Conservation (phyloP, 1,140 invertebrate species). For the Drosophila sproati region DNA sequence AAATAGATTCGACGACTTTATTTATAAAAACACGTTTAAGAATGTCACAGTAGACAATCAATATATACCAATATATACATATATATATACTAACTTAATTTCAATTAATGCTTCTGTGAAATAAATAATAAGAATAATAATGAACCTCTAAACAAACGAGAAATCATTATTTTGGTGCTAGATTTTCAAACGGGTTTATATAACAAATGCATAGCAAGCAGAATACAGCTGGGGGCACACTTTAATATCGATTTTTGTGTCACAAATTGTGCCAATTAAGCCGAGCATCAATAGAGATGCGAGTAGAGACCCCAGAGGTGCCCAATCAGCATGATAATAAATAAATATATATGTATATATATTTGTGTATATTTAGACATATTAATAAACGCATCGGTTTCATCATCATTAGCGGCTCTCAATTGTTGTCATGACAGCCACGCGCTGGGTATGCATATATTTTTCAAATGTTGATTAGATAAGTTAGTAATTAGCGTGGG, state of each 20-base stretch:
- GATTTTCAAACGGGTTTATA: too few species aligned
- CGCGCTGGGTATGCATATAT: conserved; percentile 43
- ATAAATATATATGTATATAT: neutral
- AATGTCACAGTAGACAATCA: too few species aligned
- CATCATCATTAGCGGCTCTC: conserved; percentile 41
- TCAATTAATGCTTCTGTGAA: too few species aligned
- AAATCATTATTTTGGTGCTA: too few species aligned
- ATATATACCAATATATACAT: too few species aligned
- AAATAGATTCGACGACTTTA: too few species aligned
- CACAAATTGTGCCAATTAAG: conserved; percentile 43
- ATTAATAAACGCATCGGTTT: conserved; percentile 52
- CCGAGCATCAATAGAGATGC: conserved; percentile 8
- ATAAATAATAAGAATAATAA: too few species aligned
- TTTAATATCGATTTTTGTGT: neutral
- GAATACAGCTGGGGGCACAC: neutral
- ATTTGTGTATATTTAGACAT: neutral
- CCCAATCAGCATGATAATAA: neutral
- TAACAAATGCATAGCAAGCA: too few species aligned
- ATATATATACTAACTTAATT: too few species aligned
- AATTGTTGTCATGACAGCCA: conserved; percentile 31
- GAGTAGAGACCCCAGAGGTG: neutral
- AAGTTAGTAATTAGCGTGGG: conserved; percentile 19
- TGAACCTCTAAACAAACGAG: too few species aligned
- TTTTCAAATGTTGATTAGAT: conserved; percentile 49
- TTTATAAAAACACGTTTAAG: too few species aligned